Evolutionary conservation across 30 jellyfish, hydroid and myxozoan genomes (phyloP), one percentile per base, ranked within the genome.

Genomic region (Phacellophora camtschatica): DNA sequence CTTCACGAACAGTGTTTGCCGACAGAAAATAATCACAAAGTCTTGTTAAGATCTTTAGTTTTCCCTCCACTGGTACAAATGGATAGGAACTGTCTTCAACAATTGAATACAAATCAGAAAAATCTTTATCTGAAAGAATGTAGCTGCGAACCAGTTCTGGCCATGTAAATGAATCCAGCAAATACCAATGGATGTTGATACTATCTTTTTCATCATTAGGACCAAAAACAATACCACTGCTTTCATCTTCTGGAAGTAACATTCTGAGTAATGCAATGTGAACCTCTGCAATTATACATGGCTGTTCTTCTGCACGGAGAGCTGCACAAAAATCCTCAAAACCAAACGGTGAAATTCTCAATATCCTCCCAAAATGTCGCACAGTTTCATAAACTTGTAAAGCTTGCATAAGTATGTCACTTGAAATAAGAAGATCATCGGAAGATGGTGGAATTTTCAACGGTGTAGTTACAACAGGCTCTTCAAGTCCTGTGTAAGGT

Each of bases 321-420:
- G 98, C 96, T 27, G 90, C 94, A 83, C 98, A 90, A 41, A 90
- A 90, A 61, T 90, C 96, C 64, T 90, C 98, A 77, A 90, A 90
- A 22, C 91, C 87, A 33, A 84, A 84, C 31, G 98, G 96, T 3
- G 98, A 90, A n/a, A 90, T 66, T 36, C 90, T 71, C 56, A 90
- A 72, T 45, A 90, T 90, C 48, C 98, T 63, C 18, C 95, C 84
- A 54, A 90, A 90, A 66, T 90, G 98, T 39, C 98, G 83, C 37
- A 90, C 95, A 18, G 85, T 72, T 84, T 90, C 98, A 42, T 83
- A 90, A 34, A 90, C 96, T 51, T 90, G 95, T 59, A 90, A 74
- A 36, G 98, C 96, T 61, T 71, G 57, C 95, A 90, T 67, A 18
- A 90, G 66, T 34, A 74, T 63, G 11, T 90, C 91, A 36, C 82